Percentiles rank a stretch among this genome's conserved stretches.
Evolutionary conservation across 2,113 vertebrate species (phyloP).

Genomic region (Tiliqua scincoides): DNA sequence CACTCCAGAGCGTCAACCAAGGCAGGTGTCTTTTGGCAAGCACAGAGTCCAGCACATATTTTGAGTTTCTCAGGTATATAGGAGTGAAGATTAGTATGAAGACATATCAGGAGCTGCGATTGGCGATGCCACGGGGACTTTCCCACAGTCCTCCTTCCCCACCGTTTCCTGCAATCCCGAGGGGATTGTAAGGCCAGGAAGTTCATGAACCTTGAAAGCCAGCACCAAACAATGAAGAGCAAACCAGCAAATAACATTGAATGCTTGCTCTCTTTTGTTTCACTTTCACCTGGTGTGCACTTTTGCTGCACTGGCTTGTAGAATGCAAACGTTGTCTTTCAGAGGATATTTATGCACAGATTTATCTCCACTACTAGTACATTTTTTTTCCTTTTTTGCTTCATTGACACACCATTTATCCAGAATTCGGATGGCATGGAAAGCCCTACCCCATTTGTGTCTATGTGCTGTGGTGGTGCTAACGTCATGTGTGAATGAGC

Average conservation of each 20-base stretch:
- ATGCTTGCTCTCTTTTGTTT: background rate
- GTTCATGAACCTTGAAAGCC: constrained; percentile 5
- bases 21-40: background rate
- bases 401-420: background rate
- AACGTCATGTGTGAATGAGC: background rate
- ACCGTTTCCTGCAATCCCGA: constrained; percentile 12
- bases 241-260: background rate
- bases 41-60: background rate
- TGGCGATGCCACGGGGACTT: too few species aligned
- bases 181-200: constrained; percentile 33
- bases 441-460: too few species aligned
- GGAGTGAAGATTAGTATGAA: background rate
- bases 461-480: too few species aligned
- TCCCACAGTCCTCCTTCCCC: background rate
- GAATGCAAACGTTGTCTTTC: background rate
- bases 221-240: constrained; percentile 35
- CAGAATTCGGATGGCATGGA: too few species aligned
- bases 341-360: background rate
- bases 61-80: background rate
- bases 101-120: background rate
- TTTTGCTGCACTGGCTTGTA: background rate
- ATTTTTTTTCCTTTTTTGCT: background rate
- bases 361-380: background rate
- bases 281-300: constrained; percentile 20
- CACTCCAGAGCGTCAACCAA: accelerated